Conservation (phyloP, 2,888 invertebrate genomes). For the Oegoconia quadripuncta region DNA sequence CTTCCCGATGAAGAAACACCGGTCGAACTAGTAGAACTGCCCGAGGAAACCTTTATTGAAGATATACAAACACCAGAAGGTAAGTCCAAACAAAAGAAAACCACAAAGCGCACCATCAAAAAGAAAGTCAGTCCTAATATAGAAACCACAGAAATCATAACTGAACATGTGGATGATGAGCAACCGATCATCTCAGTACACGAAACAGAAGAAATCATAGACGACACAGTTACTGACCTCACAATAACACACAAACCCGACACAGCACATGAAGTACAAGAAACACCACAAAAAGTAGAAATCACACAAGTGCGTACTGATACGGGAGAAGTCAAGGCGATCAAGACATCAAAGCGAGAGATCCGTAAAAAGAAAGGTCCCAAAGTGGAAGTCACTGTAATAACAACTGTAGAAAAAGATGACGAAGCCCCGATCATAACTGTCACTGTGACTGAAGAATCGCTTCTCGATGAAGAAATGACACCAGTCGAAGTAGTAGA, state of each 20-base stretch:
- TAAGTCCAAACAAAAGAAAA: slow-evolving; percentile 32
- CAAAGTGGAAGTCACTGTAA: slow-evolving; percentile 28
- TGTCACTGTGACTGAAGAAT: slow-evolving; percentile 19
- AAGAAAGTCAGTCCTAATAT: slow-evolving; percentile 42
- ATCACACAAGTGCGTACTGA: slow-evolving; percentile 49
- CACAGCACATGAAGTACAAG: slow-evolving; percentile 15
- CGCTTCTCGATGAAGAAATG: slow-evolving; percentile 20
- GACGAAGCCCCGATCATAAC: slow-evolving; percentile 22
- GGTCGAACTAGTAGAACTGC: slow-evolving; percentile 33
- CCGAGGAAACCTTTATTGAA: slow-evolving; percentile 39
- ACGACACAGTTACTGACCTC: slow-evolving; percentile 24
- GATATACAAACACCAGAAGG: slow-evolving; percentile 31
- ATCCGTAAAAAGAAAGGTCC: slow-evolving; percentile 35
- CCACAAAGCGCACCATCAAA: slow-evolving; percentile 19
- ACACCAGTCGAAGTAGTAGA: slow-evolving; percentile 25
- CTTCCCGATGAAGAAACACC: slow-evolving; percentile 23
- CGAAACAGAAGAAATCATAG: slow-evolving; percentile 28
- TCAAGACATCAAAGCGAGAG: slow-evolving; percentile 19
- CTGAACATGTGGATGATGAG: slow-evolving; percentile 31
- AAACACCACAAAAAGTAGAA: slow-evolving; percentile 37
- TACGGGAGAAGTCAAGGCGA: slow-evolving; percentile 28
- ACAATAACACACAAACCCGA: slow-evolving; percentile 5
- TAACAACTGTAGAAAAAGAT: slow-evolving; percentile 22
- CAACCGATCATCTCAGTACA: slow-evolving; percentile 38
- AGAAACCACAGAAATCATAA: slow-evolving; percentile 42